Conservation (phyloP, 2,113 vertebrate species). For the Lophura nycthemera region DNA sequence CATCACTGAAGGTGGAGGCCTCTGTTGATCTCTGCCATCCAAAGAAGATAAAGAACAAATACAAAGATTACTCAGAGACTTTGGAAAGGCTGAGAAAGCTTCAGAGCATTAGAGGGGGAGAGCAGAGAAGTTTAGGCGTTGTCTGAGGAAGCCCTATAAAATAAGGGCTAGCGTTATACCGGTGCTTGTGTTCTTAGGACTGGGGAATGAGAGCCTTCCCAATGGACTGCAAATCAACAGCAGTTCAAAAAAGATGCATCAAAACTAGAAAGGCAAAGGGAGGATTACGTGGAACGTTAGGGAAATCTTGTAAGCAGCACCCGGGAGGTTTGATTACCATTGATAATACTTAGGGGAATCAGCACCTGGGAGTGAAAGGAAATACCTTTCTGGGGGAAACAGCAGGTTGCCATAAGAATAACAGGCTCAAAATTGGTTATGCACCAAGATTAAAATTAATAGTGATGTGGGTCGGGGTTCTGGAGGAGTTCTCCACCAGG, state of each 20-base stretch:
- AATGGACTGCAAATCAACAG: background rate
- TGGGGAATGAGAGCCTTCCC: background rate
- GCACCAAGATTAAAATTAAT: background rate
- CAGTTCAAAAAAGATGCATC: background rate
- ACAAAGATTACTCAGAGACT: background rate
- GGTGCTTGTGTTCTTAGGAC: background rate
- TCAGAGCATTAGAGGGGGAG: background rate
- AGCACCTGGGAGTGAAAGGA: background rate
- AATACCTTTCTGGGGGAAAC: background rate
- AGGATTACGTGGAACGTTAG: background rate
- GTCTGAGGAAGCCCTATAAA: background rate
- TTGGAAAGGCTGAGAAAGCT: background rate
- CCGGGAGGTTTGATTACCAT: background rate
- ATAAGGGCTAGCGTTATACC: background rate
- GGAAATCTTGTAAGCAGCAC: background rate
- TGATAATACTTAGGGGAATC: background rate
- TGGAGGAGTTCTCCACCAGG: background rate
- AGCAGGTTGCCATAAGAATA: background rate
- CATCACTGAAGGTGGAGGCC: background rate
- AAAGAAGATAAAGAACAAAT: background rate
- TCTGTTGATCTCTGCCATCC: background rate
- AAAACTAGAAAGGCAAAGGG: background rate
- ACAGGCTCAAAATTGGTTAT: background rate
- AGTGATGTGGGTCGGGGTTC: background rate
- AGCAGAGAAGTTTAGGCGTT: background rate